These are phyloP conservation scores for Myopa testacea DNA, from an alignment of 2,888 invertebrate species.

Conservation along the genomic window DNA sequence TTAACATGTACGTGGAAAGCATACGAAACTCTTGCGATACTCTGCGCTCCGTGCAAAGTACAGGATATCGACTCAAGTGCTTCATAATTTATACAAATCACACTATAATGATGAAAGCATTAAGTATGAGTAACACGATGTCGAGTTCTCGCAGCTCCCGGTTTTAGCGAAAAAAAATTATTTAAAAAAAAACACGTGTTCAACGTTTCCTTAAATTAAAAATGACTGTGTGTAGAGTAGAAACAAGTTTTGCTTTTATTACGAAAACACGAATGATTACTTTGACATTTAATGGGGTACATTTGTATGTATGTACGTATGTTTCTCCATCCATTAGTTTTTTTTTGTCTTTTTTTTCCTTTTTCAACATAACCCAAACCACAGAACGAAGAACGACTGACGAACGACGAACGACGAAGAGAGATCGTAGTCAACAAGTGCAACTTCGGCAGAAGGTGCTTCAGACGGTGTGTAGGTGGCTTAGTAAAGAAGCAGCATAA, in stretches of 20 bases:
- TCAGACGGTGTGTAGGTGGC: conserved; percentile 20
- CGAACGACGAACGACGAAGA: not conserved
- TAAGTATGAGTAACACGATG: too few species aligned
- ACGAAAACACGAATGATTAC: conserved; percentile 24
- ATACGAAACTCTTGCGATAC: too few species aligned
- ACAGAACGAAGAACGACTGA: not conserved
- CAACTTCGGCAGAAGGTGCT: not conserved
- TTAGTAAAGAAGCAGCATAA: not conserved
- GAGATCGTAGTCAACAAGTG: conserved; percentile 3
- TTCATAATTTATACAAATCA: too few species aligned
- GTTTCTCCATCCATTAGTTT: not conserved
- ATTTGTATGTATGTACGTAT: not conserved
- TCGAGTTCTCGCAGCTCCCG: too few species aligned
- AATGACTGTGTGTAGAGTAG: conserved; percentile 3
- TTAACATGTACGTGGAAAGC: too few species aligned
- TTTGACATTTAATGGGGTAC: conserved; percentile 14
- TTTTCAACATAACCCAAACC: not conserved
- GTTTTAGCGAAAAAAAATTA: too few species aligned
- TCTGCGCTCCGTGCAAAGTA: too few species aligned
- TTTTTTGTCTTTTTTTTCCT: not conserved
- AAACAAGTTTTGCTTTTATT: conserved; percentile 25
- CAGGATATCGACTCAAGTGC: too few species aligned
- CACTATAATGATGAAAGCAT: too few species aligned
- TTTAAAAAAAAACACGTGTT: too few species aligned
- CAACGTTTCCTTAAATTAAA: too few species aligned